phyloP scores from a whole-genome alignment of 1,140 invertebrate species.

The Plodia interpunctella region DNA sequence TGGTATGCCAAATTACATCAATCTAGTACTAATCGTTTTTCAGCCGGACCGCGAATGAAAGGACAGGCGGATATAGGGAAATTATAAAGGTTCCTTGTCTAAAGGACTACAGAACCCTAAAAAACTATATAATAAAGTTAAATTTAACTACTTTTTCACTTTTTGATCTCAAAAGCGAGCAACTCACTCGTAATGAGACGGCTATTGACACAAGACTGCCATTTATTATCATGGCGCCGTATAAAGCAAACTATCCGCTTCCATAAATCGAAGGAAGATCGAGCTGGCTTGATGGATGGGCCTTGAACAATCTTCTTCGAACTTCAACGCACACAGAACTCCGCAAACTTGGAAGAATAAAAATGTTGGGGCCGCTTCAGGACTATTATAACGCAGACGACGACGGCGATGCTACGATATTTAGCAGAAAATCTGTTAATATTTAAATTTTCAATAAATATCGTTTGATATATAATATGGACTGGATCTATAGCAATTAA shows the following conservation, averaged over 20 bases:
- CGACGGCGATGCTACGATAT: too few relatives aligned
- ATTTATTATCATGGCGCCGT: conserved; percentile 26
- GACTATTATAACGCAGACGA: background rate
- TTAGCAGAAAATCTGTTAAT: too few relatives aligned
- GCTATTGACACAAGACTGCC: conserved; percentile 17
- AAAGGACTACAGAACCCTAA: too few relatives aligned
- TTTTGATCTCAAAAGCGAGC: background rate
- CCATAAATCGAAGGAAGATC: conserved; percentile 44
- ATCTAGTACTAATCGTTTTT: too few relatives aligned
- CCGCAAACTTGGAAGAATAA: background rate
- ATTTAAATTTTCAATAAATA: too few relatives aligned
- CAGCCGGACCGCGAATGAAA: too few relatives aligned
- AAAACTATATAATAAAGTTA: too few relatives aligned
- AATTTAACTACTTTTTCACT: too few relatives aligned
- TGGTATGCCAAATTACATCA: too few relatives aligned
- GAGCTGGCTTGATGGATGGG: conserved; percentile 46
- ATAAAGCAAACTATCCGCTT: conserved; percentile 41
- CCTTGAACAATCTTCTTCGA: conserved; percentile 6
- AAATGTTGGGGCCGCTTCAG: background rate
- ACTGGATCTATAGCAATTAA: too few relatives aligned
- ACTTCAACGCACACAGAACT: background rate
- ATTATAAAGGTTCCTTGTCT: too few relatives aligned
- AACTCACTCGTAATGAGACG: background rate
- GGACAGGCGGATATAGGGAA: too few relatives aligned
- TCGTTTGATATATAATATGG: background rate